Evolutionary conservation across 2,888 invertebrate genomes (phyloP), one percentile per base, ranked within the genome.

Genomic region (Zele albiditarsus): DNA sequence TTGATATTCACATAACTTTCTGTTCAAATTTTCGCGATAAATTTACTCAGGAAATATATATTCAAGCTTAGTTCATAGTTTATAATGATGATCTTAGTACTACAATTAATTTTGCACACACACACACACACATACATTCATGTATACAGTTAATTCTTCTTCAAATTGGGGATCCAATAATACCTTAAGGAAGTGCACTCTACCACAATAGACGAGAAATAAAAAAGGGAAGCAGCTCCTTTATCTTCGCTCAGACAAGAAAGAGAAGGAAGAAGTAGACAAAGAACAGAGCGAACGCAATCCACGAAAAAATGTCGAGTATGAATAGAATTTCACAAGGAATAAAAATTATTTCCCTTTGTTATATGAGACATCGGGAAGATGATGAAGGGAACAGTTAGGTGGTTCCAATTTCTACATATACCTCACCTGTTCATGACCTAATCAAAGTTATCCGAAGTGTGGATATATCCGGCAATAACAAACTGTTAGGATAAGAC

Each of bases 401-500:
- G 42, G 12, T 2, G 31, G 6, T 31, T 33, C 62, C n/a, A 38
- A 38, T 38, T 38, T 38, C 38, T 38, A 2, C 1, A 63, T 38
- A 63, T 16, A 38, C 33, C 2, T 23, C 20, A 49, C 8, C 20
- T 23, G 31, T 53, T 28, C 65, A 73, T 75, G 78, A 82, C 76
- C 81, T 81, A 83, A 84, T 84, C 81, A 83, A 84, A 84, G 81
- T 84, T 83, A 76, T 71, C 71, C 77, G 42, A 76, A 78, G 78
- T 75, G 77, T 71, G 75, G 73, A 80, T 79, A 83, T 81, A 80
- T 81, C 78, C 75, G 73, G 63, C 77, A 76, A 80, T 81, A 82
- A 82, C 80, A 80, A 76, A 79, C 77, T 75, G 72, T 68, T 75
- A 77, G 76, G 38, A 71, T 49, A 73, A 75, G 75, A 70, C 74